Evolutionary conservation across 2,888 invertebrate genomes (phyloP).

Genomic region (Heliconius charithonia): DNA sequence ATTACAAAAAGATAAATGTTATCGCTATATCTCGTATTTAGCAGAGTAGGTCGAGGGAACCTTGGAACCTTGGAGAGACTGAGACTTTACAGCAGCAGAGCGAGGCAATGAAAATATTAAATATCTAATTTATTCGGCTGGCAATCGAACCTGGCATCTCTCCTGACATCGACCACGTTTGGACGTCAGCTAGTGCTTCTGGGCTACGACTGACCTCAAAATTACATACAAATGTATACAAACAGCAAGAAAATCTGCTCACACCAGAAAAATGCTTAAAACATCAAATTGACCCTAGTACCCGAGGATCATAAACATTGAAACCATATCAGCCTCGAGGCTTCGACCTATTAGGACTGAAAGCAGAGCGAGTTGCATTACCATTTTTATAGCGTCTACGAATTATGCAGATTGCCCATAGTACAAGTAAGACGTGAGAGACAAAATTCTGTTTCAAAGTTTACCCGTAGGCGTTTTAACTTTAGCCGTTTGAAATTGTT

Average conservation of each 20-base stretch:
- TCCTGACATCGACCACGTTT: too few relatives aligned
- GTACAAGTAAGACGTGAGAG: constrained; percentile 60
- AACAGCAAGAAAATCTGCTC: background rate
- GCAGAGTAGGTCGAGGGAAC: background rate
- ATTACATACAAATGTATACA: background rate
- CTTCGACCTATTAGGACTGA: constrained; percentile 60
- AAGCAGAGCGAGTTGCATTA: constrained; percentile 66
- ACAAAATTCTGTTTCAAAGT: constrained; percentile 32
- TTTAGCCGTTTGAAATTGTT: constrained; percentile 28
- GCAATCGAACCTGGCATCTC: too few relatives aligned
- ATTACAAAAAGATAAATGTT: too few relatives aligned
- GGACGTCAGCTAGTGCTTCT: too few relatives aligned
- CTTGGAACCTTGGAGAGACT: too few relatives aligned
- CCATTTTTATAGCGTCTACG: constrained; percentile 80
- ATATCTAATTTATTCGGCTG: too few relatives aligned
- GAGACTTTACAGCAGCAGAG: too few relatives aligned
- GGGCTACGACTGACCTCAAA: too few relatives aligned
- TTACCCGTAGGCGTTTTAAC: constrained; percentile 26
- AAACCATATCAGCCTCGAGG: constrained; percentile 23
- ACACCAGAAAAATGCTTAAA: background rate
- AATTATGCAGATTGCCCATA: constrained; percentile 78
- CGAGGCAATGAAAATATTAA: too few relatives aligned
- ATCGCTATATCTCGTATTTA: background rate
- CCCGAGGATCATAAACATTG: constrained; percentile 33
- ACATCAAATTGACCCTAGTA: constrained; percentile 26